phyloP scores from a whole-genome alignment of 2,888 invertebrate species.

The Lathronympha strigana region DNA sequence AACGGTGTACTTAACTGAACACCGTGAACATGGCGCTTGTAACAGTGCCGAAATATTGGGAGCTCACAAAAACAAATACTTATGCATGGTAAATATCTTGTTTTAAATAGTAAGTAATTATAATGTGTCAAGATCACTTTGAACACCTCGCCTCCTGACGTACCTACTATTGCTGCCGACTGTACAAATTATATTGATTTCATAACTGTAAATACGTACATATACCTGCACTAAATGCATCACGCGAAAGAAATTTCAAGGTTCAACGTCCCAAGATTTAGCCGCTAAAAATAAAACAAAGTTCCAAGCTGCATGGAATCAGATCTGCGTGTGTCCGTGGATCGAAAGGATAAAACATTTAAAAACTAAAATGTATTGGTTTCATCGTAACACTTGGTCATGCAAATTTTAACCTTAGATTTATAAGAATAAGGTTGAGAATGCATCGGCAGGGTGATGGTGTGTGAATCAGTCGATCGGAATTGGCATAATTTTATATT shows the following conservation, averaged over 20 bases:
- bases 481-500: background rate
- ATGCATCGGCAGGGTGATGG: background rate
- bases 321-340: constrained; percentile 25
- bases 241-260: constrained; percentile 39
- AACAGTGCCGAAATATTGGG: too few species aligned
- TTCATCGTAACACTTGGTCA: constrained; percentile 2
- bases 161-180: too few species aligned
- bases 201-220: too few species aligned
- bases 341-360: constrained; percentile 31
- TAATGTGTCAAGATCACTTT: too few species aligned
- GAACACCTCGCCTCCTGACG: too few species aligned
- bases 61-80: too few species aligned
- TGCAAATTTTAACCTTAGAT: background rate
- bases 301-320: constrained; percentile 27
- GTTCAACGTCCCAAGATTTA: constrained; percentile 44
- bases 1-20: too few species aligned
- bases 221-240: constrained; percentile 24
- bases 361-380: constrained; percentile 20
- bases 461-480: constrained; percentile 8
- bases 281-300: constrained; percentile 37
- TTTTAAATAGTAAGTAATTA: too few species aligned
- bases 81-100: too few species aligned
- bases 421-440: background rate
- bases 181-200: background rate
- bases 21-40: too few species aligned